A percentile compares a stretch with the other conserved stretches of the same genome.
Conservation (phyloP, 2,113 vertebrate species). For the Pomatorhinus ruficollis region DNA sequence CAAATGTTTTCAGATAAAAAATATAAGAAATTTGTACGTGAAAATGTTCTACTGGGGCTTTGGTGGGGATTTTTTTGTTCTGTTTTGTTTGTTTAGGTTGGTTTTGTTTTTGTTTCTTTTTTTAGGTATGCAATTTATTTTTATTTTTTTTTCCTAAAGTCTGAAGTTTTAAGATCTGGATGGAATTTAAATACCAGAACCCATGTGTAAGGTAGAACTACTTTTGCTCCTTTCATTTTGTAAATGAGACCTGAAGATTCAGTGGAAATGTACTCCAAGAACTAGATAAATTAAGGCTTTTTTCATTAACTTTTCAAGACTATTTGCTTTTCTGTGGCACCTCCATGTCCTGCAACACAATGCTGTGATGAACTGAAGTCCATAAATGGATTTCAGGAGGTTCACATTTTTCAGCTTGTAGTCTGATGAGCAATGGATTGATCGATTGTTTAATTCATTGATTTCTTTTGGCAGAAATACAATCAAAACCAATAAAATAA, state of each 20-base stretch:
- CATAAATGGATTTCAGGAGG: neutral
- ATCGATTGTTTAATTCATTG: neutral
- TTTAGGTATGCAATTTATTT: neutral
- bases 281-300: neutral
- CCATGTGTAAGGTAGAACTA: neutral
- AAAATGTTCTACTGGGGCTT: neutral
- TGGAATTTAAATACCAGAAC: neutral
- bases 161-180: neutral
- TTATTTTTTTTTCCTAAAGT: fast-evolving
- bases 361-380: neutral
- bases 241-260: neutral
- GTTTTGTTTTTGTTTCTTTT: no score
- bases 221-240: neutral
- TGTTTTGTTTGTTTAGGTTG: neutral
- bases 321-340: neutral
- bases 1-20: neutral
- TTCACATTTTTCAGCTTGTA: neutral
- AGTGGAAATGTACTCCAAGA: neutral
- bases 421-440: neutral
- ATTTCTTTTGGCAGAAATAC: neutral
- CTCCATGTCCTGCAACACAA: neutral
- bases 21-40: fast-evolving
- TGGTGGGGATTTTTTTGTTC: neutral
- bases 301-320: neutral
- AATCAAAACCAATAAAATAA: fast-evolving